Evolutionary conservation across 1,140 invertebrate species (phyloP).

Genomic region (Bombus confusus): DNA sequence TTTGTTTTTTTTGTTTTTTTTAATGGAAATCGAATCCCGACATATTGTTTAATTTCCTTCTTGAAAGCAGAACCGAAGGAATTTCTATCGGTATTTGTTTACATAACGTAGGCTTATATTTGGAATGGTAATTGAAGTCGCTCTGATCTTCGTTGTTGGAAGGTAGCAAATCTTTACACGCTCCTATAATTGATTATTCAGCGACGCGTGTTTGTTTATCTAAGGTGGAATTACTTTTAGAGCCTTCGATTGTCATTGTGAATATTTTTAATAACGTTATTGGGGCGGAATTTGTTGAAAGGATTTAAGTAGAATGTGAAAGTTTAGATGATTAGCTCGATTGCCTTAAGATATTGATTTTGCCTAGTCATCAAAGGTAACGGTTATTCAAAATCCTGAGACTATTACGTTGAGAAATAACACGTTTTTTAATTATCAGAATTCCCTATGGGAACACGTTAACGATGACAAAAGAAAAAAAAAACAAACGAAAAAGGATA

Average conservation of each 20-base stretch:
- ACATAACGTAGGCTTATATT: background rate
- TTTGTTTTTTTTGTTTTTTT: background rate
- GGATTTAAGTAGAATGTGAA: background rate
- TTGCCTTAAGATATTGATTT: background rate
- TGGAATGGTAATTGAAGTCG: background rate
- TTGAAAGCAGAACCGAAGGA: background rate
- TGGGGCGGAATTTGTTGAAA: background rate
- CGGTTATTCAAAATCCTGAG: background rate
- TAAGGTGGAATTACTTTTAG: background rate
- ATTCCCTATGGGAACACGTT: background rate
- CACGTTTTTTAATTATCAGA: background rate
- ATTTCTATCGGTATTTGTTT: background rate
- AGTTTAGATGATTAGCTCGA: background rate
- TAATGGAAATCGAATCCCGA: background rate
- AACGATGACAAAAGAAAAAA: background rate
- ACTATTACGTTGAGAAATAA: background rate
- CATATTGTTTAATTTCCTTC: background rate
- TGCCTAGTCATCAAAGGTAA: constrained; percentile 4
- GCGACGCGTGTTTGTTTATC: background rate
- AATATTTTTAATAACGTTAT: background rate
- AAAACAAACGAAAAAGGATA: background rate
- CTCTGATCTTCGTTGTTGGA: background rate
- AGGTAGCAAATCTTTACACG: background rate
- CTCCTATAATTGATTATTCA: background rate
- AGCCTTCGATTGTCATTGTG: background rate